phyloP scores from a whole-genome alignment of 2,797 vertebrate genomes.

The Falco berigora region DNA sequence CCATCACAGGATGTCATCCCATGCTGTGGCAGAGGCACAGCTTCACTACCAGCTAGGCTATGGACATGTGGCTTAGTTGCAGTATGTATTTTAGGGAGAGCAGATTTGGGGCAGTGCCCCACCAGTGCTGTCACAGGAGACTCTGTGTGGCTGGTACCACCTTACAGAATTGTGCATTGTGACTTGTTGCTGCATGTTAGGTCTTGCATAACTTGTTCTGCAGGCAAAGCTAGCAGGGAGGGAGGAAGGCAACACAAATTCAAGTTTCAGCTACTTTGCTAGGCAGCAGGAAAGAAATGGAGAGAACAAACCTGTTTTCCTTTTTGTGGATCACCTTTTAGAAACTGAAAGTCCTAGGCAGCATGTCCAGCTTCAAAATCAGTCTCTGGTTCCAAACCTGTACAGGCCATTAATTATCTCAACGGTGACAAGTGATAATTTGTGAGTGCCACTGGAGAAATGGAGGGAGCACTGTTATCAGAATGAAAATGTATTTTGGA shows the following conservation, averaged over 20 bases:
- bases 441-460: not conserved
- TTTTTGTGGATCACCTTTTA: not conserved
- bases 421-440: not conserved
- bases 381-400: not conserved
- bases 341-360: not conserved
- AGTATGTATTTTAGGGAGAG: not conserved
- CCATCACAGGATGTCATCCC: too few species aligned
- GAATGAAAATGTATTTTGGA: not conserved
- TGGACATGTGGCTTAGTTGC: not conserved
- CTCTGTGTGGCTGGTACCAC: not conserved
- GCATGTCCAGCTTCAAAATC: not conserved
- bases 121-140: not conserved
- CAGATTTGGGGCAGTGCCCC: not conserved
- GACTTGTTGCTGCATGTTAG: not conserved
- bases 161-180: not conserved
- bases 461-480: not conserved
- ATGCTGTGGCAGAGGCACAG: not conserved
- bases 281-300: not conserved
- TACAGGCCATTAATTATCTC: not conserved
- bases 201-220: not conserved
- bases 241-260: not conserved
- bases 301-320: not conserved
- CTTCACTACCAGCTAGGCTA: not conserved
- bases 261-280: not conserved
- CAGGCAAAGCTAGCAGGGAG: not conserved